Conservation (phyloP, 1,140 invertebrate species). For the Drosophila pachea region DNA sequence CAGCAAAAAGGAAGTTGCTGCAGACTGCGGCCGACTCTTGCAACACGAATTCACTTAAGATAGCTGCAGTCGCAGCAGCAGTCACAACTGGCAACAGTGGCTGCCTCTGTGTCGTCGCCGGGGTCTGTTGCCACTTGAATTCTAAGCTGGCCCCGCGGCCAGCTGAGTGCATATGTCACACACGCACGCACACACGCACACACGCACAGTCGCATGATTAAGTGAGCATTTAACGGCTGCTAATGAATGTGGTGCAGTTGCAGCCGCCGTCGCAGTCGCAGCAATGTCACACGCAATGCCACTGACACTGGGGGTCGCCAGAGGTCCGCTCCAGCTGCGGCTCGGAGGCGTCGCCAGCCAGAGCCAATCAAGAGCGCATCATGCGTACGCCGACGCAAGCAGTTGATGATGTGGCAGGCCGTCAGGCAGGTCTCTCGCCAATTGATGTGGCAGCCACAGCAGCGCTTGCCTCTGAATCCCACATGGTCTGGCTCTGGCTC, state of each 20-base stretch:
- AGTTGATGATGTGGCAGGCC: constrained; percentile 13
- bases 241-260: constrained; percentile 74
- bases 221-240: constrained; percentile 75
- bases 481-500: constrained; percentile 65
- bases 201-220: constrained; percentile 65
- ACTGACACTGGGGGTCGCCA: constrained; percentile 60
- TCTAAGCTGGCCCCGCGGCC: constrained; percentile 35
- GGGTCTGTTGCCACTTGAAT: constrained; percentile 45
- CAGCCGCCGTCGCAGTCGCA: constrained; percentile 18
- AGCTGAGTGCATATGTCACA: constrained; percentile 54
- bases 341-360: constrained; percentile 48
- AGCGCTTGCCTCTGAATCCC: constrained; percentile 68
- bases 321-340: constrained; percentile 20
- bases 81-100: constrained; percentile 18
- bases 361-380: constrained; percentile 55
- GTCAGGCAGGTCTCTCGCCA: constrained; percentile 35
- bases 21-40: constrained; percentile 52
- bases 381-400: constrained; percentile 27
- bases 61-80: constrained; percentile 52
- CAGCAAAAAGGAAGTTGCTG: constrained; percentile 41
- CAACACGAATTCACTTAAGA: constrained; percentile 74
- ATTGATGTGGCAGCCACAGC: constrained; percentile 48
- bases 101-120: constrained; percentile 18
- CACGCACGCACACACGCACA: constrained; percentile 13
- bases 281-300: constrained; percentile 73